Evolutionary conservation across 2,888 invertebrate genomes (phyloP).

Genomic region (Athrips mouffetella): DNA sequence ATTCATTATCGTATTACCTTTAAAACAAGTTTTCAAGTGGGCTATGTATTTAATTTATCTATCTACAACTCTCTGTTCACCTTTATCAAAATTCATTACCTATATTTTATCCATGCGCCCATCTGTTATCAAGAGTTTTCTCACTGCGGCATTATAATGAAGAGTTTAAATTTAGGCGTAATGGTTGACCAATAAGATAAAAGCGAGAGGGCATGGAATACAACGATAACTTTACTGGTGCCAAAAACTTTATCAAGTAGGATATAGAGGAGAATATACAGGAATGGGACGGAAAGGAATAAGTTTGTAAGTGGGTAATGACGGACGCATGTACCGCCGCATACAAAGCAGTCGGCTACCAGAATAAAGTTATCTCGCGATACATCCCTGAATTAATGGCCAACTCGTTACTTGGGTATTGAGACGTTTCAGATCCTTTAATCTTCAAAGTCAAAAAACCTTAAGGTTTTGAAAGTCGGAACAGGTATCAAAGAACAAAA

Average conservation of each 20-base stretch:
- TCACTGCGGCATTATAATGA: slow-evolving; percentile 75
- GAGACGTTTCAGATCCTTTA: slow-evolving; percentile 69
- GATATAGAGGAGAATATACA: slow-evolving; percentile 38
- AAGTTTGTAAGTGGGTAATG: slow-evolving; percentile 61
- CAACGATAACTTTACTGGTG: slow-evolving; percentile 33
- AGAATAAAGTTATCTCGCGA: slow-evolving; percentile 78
- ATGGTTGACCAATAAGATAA: slow-evolving; percentile 78
- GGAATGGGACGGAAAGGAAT: slow-evolving; percentile 21
- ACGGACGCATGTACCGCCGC: slow-evolving; percentile 73
- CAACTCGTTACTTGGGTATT: slow-evolving; percentile 77
- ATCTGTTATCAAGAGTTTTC: slow-evolving; percentile 70
- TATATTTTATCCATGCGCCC: slow-evolving; percentile 65
- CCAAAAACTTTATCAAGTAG: slow-evolving; percentile 27
- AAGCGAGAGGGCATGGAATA: slow-evolving; percentile 65
- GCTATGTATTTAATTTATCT: slow-evolving; percentile 43
- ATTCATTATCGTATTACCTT: slow-evolving; percentile 42
- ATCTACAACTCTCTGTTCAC: slow-evolving; percentile 42
- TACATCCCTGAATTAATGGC: slow-evolving; percentile 77
- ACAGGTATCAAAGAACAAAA: background rate
- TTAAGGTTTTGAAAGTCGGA: slow-evolving; percentile 22
- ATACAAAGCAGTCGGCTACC: slow-evolving; percentile 78
- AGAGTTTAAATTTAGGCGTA: slow-evolving; percentile 78
- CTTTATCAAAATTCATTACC: slow-evolving; percentile 72
- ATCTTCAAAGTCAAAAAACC: slow-evolving; percentile 57
- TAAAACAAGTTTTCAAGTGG: slow-evolving; percentile 41